phyloP scores from a whole-genome alignment of 1,140 invertebrate genomes.

The Prorops nasuta region DNA sequence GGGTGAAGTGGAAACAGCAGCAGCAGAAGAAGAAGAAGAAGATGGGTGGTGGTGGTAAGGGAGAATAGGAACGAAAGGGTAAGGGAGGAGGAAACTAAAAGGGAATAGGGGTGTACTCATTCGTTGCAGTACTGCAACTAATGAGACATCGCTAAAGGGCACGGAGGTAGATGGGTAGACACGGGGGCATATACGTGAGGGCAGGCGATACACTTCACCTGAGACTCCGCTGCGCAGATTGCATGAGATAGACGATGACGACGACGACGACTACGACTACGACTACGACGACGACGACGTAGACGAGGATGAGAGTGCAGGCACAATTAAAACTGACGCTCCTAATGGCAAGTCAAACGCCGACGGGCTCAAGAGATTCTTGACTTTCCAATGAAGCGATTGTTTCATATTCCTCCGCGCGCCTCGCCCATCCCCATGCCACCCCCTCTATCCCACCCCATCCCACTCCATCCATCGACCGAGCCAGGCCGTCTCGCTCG shows the following conservation, averaged over 20 bases:
- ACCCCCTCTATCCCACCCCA: too few relatives aligned
- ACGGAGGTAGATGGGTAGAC: conserved; percentile 40
- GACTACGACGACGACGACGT: conserved; percentile 24
- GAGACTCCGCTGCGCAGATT: conserved; percentile 48
- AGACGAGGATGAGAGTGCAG: conserved; percentile 40
- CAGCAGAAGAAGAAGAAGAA: conserved; percentile 15
- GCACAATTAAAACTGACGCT: conserved; percentile 59
- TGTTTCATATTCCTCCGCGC: conserved; percentile 54
- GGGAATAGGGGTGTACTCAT: conserved; percentile 49
- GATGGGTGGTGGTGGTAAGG: conserved; percentile 13
- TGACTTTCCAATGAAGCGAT: conserved; percentile 59
- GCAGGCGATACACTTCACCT: conserved; percentile 55
- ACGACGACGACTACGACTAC: conserved; percentile 23
- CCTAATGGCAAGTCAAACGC: conserved; percentile 59
- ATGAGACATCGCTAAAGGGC: conserved; percentile 59
- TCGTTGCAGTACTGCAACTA: conserved; percentile 56
- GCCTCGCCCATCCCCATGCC: conserved; percentile 26
- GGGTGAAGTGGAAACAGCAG: conserved; percentile 7
- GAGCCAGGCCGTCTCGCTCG: conserved; percentile 17
- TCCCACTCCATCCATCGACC: conserved; percentile 29
- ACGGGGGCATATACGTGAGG: conserved; percentile 42
- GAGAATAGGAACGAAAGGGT: conserved; percentile 10
- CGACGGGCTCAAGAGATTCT: conserved; percentile 56
- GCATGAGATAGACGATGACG: conserved; percentile 44
- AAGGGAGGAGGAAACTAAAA: too few relatives aligned